Percentiles rank a stretch among this genome's conserved stretches.
Evolutionary conservation across 2,888 invertebrate genomes (phyloP).

Genomic region (Pseudococcus longispinus): DNA sequence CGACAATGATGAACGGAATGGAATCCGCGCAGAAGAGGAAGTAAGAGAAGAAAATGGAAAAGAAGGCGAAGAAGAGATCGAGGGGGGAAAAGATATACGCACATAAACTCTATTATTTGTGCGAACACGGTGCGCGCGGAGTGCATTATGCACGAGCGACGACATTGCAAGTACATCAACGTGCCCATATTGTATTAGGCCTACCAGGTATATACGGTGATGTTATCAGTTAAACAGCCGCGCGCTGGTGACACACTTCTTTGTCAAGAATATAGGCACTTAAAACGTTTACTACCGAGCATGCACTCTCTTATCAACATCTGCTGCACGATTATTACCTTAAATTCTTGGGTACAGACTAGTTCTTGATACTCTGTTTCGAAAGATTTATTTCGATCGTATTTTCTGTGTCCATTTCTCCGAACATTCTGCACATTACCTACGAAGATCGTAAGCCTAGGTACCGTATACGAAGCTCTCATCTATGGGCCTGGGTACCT

Average conservation of each 20-base stretch:
- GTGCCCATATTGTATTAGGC: slow-evolving; percentile 50
- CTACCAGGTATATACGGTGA: slow-evolving; percentile 46
- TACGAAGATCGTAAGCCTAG: background rate
- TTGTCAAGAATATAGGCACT: slow-evolving; percentile 54
- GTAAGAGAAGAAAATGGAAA: background rate
- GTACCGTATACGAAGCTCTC: background rate
- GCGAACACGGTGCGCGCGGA: slow-evolving; percentile 9
- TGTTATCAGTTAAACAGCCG: slow-evolving; percentile 53
- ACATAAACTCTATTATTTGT: slow-evolving; percentile 2
- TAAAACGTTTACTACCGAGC: slow-evolving; percentile 55
- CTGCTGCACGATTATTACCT: slow-evolving; percentile 57
- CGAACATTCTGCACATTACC: slow-evolving; percentile 50
- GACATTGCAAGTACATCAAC: slow-evolving; percentile 51
- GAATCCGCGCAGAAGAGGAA: background rate
- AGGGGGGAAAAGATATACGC: background rate
- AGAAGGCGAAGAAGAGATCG: background rate
- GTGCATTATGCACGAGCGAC: slow-evolving; percentile 54
- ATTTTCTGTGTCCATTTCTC: slow-evolving; percentile 52
- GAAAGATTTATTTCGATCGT: slow-evolving; percentile 55
- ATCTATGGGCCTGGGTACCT: background rate
- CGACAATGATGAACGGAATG: background rate
- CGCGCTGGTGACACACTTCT: slow-evolving; percentile 57
- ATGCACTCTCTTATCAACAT: slow-evolving; percentile 56
- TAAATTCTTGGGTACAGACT: slow-evolving; percentile 53
- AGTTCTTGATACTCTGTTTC: slow-evolving; percentile 50